Evolutionary conservation across 2,888 invertebrate species (phyloP), one percentile per base, ranked within the genome.

Genomic region (Acronicta alni): DNA sequence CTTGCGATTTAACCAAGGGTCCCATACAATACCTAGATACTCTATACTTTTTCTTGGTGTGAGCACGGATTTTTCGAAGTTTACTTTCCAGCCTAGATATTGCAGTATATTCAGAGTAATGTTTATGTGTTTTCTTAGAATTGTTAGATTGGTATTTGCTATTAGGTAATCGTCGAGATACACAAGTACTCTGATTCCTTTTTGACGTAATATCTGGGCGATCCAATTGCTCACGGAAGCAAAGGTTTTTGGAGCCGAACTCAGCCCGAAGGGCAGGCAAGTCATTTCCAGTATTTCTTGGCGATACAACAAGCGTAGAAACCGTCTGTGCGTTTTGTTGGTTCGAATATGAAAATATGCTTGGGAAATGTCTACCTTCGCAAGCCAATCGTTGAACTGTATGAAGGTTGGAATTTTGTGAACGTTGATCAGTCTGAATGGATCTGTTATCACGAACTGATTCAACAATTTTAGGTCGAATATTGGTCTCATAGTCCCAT

Each of bases 111-210:
- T 15, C 14, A 37, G 3, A 3, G 17, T 10, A 1, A 16, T 9
- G 9, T 15, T 0, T 9, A n/a, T 18, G 9, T 47, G 14, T 0
- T 20, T 2, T 9, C 7, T 7, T n/a, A 47, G 7, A 1, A 6
- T 17, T 4, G 2, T 5, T 0, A 10, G 18, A 4, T 18, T 47
- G 47, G 26, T 26, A 17, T 26, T 38, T 3, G 20, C 39, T 3
- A 48, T 10, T 3, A 48, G 12, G 12, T n/a, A 48, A 48, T 48
- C 48, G 48, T 48, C 48, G 3, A 48, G 16, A 3, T 48, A 48
- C 1, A 48, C 39, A 1, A 48, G 1, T 1, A 38, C 15, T 39
- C 38, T 42, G 10, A 42, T 20, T 14, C 20, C 42, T 3, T 14
- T 4, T 8, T 42, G 1, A 4, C 42, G 15, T 0, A 42, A 18